Evolutionary conservation across 2,797 vertebrate genomes (phyloP).

Genomic region (Ciconia nigra): DNA sequence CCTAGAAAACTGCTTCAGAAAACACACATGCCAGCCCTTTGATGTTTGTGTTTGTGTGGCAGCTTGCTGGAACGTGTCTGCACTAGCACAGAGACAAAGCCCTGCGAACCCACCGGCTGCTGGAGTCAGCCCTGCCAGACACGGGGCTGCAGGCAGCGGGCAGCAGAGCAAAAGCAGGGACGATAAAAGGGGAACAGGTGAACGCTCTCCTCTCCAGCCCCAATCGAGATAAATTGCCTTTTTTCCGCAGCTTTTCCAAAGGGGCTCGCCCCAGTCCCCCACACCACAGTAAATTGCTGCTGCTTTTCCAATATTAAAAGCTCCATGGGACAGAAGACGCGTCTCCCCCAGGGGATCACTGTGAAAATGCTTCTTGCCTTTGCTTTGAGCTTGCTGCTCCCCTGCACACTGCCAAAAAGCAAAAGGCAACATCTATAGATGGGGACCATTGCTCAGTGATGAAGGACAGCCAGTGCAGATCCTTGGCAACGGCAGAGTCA

Average conservation of each 20-base stretch:
- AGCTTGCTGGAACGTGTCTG: conserved; percentile 5
- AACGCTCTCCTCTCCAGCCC: neutral
- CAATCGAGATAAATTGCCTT: neutral
- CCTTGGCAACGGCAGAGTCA: neutral
- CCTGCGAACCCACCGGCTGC: neutral
- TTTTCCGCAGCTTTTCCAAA: neutral
- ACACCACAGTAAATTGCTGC: neutral
- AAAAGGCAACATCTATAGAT: neutral
- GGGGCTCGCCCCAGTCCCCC: neutral
- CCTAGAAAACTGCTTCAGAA: conserved; percentile 50
- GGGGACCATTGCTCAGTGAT: neutral
- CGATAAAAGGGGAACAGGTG: neutral
- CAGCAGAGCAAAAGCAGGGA: neutral
- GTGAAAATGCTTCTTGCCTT: neutral
- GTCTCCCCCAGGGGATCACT: rapidly evolving
- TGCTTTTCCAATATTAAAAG: neutral
- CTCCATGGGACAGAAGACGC: rapidly evolving
- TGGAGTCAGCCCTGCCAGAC: neutral
- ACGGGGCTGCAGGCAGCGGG: neutral
- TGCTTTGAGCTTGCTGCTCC: neutral
- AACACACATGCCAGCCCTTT: conserved; percentile 25
- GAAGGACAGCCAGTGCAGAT: neutral
- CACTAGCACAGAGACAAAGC: neutral
- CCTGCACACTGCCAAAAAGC: neutral
- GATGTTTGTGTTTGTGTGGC: conserved; percentile 39